These are phyloP conservation scores for Erannis defoliaria DNA, from an alignment of 2,888 invertebrate genomes.

Conservation along the genomic window DNA sequence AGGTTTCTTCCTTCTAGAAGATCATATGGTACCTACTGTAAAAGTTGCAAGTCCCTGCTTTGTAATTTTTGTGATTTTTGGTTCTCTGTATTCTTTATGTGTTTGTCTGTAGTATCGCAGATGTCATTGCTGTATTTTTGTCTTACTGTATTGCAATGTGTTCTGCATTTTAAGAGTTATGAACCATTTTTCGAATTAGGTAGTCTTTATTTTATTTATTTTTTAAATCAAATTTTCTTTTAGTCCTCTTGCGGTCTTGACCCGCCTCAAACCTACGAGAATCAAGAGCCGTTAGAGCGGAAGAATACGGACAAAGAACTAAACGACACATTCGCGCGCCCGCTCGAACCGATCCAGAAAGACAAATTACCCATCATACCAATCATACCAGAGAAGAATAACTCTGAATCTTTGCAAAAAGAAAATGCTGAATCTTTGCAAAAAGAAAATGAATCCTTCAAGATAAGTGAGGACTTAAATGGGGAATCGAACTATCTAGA, in stretches of 20 bases:
- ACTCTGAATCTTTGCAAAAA: slow-evolving; percentile 60
- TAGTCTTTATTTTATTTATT: background rate
- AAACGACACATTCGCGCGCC: slow-evolving; percentile 69
- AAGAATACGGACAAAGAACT: slow-evolving; percentile 70
- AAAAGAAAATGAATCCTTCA: slow-evolving; percentile 66
- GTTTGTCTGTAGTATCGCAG: background rate
- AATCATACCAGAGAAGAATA: slow-evolving; percentile 66
- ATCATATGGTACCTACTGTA: too few species aligned
- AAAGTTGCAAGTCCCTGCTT: too few species aligned
- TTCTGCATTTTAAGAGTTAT: background rate
- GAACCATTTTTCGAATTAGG: background rate
- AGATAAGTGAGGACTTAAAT: slow-evolving; percentile 65
- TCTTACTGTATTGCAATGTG: too few species aligned
- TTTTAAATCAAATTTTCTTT: background rate
- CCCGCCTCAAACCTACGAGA: slow-evolving; percentile 74
- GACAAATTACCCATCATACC: slow-evolving; percentile 69
- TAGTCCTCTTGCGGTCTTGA: slow-evolving; percentile 78
- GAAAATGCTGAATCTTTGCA: slow-evolving; percentile 67
- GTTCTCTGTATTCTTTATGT: background rate
- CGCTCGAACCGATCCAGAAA: slow-evolving; percentile 59
- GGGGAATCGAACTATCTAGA: slow-evolving; percentile 70
- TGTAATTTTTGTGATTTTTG: too few species aligned
- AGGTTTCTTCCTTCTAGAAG: too few species aligned
- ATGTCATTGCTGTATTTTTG: too few species aligned
- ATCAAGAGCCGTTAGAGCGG: slow-evolving; percentile 72